A percentile compares a stretch with the other conserved stretches of the same genome.
Conservation (phyloP, 1,140 invertebrate genomes). For the Euwallacea fornicatus region DNA sequence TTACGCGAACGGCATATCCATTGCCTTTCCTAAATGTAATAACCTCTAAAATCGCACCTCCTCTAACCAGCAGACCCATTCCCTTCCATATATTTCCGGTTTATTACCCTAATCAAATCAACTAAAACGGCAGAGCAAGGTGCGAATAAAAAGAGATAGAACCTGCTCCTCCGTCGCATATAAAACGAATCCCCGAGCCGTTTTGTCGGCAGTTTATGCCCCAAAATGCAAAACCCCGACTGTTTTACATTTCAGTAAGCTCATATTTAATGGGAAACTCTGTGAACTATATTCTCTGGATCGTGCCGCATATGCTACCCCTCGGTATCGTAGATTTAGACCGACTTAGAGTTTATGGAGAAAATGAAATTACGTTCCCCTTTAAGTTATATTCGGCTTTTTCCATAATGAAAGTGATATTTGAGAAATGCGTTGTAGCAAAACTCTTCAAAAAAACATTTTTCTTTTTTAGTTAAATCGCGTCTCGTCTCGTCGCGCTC, state of each 20-base stretch:
- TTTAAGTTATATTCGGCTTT: slow-evolving; percentile 56
- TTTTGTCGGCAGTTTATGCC: slow-evolving; percentile 56
- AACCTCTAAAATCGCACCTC: too few relatives aligned
- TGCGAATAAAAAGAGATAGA: slow-evolving; percentile 43
- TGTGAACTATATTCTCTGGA: slow-evolving; percentile 52
- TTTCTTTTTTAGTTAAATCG: too few relatives aligned
- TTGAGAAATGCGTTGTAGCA: too few relatives aligned
- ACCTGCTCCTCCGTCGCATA: slow-evolving; percentile 43
- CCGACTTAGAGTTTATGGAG: slow-evolving; percentile 55
- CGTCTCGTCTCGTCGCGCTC: too few relatives aligned
- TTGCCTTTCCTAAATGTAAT: too few relatives aligned
- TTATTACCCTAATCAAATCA: slow-evolving; percentile 33
- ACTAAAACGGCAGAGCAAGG: slow-evolving; percentile 39
- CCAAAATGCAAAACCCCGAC: slow-evolving; percentile 54
- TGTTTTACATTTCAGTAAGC: slow-evolving; percentile 57
- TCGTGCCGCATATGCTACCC: slow-evolving; percentile 51
- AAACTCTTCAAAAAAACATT: too few relatives aligned
- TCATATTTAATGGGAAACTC: slow-evolving; percentile 55
- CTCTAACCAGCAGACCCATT: neutral
- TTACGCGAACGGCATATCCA: too few relatives aligned
- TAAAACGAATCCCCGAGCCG: slow-evolving; percentile 54
- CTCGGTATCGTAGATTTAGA: slow-evolving; percentile 51
- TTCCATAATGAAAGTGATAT: slow-evolving; percentile 52
- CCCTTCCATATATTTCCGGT: slow-evolving; percentile 6
- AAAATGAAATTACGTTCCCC: slow-evolving; percentile 56